Percentiles rank a stretch among this genome's conserved stretches.
Evolutionary conservation across 1,140 invertebrate genomes (phyloP).

Genomic region (Pseudachorutes palmiensis): DNA sequence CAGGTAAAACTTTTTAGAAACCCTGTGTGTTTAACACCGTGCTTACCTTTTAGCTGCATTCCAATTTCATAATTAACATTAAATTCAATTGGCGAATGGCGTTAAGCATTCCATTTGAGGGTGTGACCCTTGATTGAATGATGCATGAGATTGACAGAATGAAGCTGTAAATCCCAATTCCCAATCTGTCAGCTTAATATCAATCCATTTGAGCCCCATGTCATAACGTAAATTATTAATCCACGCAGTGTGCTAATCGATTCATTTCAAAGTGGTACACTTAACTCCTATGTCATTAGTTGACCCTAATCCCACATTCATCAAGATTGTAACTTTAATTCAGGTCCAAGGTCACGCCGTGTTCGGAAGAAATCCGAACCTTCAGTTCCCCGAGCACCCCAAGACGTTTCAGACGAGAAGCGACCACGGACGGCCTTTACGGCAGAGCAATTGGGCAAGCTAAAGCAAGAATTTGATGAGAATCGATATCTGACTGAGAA

Average conservation of each 20-base stretch:
- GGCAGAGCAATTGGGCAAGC: constrained; percentile 78
- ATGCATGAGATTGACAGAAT: background rate
- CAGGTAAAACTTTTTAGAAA: constrained; percentile 55
- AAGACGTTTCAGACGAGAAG: constrained; percentile 67
- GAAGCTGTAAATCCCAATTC: background rate
- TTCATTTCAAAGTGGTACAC: too few species aligned
- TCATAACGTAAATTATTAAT: background rate
- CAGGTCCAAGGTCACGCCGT: constrained; percentile 35
- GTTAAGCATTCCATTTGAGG: too few species aligned
- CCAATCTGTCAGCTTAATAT: background rate
- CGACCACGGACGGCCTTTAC: constrained; percentile 95
- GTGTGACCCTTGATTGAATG: too few species aligned
- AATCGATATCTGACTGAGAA: constrained; percentile 93
- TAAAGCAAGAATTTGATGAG: constrained; percentile 90
- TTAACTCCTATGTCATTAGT: too few species aligned
- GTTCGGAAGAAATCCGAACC: constrained; percentile 45
- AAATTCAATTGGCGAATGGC: background rate
- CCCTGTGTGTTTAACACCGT: background rate
- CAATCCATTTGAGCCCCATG: background rate
- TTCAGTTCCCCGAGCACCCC: background rate
- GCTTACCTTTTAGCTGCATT: background rate
- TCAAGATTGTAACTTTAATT: background rate
- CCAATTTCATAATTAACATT: too few species aligned
- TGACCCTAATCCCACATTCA: background rate
- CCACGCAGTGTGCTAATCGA: too few species aligned